Evolutionary conservation across 2,888 invertebrate genomes (phyloP), one percentile per base, ranked within the genome.

Genomic region (Spicauda simplicius): DNA sequence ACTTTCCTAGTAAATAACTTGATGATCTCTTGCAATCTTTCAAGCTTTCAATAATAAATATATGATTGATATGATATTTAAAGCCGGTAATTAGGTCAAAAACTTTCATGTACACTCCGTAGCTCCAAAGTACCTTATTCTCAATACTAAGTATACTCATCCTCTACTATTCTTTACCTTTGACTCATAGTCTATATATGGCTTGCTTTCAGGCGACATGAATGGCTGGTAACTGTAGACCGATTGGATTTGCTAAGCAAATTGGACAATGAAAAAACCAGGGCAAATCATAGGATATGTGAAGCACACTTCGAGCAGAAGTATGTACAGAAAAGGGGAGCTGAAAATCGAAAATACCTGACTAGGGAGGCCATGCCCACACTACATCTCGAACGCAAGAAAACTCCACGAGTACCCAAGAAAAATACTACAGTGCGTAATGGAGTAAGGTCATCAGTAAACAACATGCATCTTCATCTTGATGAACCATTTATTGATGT

Each of bases 281-380:
- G 45, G n/a, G 45, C 45, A n/a, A 45, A 45, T 45, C 45, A 45
- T n/a, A 45, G 45, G n/a, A 45, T 45, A n/a, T 45, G 45, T 45
- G 45, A 45, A 45, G 45, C 45, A n/a, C 45, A 45, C 45, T 45
- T 45, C n/a, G 45, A 45, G n/a, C 45, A 45, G 11, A 45, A 45
- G n/a, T 45, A 45, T 45, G 45, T 45, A n/a, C 45, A 45, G n/a
- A 45, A 45, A 45, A 45, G 45, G n/a, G 45, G 45, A n/a, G 45
- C 45, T 45, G 45, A 45, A 45, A 45, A 45, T 6, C 14, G 45
- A 45, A 45, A 45, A n/a, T 45, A 45, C n/a, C 45, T 45, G 0
- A 45, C 45, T 2, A 45, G 45, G 7, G 45, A 45, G 6, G 14
- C 45, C n/a, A 45, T 45, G 45, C 45, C 45, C 14, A 41, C 41